Evolutionary conservation across 2,113 vertebrate genomes (phyloP).

Genomic region (Seriola rivoliana): DNA sequence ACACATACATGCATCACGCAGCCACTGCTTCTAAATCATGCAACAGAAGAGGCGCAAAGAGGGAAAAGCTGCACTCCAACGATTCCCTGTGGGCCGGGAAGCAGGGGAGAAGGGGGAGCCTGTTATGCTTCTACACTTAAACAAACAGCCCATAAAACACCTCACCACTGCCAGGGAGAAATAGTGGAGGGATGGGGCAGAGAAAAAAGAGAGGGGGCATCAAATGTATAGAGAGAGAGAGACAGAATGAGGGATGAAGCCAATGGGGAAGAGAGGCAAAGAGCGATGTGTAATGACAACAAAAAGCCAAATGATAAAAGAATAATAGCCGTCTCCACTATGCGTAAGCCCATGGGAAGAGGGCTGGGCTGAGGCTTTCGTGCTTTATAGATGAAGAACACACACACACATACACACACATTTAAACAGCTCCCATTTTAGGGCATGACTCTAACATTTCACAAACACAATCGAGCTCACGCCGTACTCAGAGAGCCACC

Average conservation of each 20-base stretch:
- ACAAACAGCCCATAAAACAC: slow-evolving; percentile 75
- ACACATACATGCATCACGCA: slow-evolving; percentile 33
- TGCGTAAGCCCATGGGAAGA: slow-evolving; percentile 29
- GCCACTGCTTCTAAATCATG: slow-evolving; percentile 70
- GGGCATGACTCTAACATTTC: slow-evolving; percentile 54
- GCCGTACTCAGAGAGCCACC: slow-evolving; percentile 38
- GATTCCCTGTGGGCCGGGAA: slow-evolving; percentile 40
- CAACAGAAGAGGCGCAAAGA: slow-evolving; percentile 63
- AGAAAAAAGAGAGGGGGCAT: neutral
- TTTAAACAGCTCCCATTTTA: slow-evolving; percentile 62
- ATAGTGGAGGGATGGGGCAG: neutral
- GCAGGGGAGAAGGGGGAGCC: slow-evolving; percentile 27
- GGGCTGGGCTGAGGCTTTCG: neutral
- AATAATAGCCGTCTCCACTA: slow-evolving; percentile 43
- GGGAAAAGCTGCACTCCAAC: slow-evolving; percentile 61
- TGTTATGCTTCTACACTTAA: slow-evolving; percentile 53
- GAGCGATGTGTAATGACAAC: slow-evolving; percentile 52
- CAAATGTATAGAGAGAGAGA: slow-evolving; percentile 5
- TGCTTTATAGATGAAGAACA: slow-evolving; percentile 32
- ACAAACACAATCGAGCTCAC: slow-evolving; percentile 62
- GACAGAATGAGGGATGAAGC: slow-evolving; percentile 42
- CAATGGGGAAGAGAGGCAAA: slow-evolving; percentile 37
- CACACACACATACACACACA: slow-evolving; percentile 35
- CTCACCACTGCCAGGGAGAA: slow-evolving; percentile 32
- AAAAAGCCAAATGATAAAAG: slow-evolving; percentile 66